phyloP scores from a whole-genome alignment of 2,888 invertebrate species.

The Noctua pronuba region DNA sequence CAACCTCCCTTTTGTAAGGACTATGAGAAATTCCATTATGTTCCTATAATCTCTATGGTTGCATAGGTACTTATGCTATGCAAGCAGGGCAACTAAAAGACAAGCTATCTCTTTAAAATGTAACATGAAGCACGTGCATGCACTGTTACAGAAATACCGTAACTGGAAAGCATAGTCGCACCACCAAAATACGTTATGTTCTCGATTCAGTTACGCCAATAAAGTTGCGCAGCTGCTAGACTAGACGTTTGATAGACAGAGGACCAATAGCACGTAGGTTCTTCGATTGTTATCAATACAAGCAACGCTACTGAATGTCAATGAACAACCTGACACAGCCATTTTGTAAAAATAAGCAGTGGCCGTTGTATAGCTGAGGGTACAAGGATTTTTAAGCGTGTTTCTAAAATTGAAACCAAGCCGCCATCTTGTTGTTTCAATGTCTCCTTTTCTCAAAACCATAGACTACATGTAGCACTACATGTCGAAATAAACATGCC shows the following conservation, averaged over 20 bases:
- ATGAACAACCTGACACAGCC: not conserved
- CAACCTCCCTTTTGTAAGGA: not conserved
- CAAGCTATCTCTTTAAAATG: not conserved
- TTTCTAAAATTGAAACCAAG: not conserved
- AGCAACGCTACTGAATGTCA: not conserved
- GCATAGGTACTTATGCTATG: not conserved
- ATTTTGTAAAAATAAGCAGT: not conserved
- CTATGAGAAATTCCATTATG: not conserved
- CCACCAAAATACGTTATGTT: not conserved
- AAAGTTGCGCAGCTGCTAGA: not conserved
- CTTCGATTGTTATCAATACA: slow-evolving; percentile 3
- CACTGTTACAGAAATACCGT: not conserved
- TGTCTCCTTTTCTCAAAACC: not conserved
- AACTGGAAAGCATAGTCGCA: not conserved
- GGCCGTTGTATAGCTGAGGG: not conserved
- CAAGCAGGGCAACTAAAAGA: not conserved
- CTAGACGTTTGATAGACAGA: not conserved
- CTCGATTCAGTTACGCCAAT: not conserved
- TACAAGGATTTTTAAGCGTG: not conserved
- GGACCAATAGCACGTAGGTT: not conserved
- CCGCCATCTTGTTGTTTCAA: not conserved
- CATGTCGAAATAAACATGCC: not conserved
- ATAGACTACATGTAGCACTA: too few species aligned
- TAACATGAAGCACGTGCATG: not conserved
- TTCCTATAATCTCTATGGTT: not conserved